phyloP scores from a whole-genome alignment of 2,888 invertebrate genomes.

The Cheiracanthium punctorium region DNA sequence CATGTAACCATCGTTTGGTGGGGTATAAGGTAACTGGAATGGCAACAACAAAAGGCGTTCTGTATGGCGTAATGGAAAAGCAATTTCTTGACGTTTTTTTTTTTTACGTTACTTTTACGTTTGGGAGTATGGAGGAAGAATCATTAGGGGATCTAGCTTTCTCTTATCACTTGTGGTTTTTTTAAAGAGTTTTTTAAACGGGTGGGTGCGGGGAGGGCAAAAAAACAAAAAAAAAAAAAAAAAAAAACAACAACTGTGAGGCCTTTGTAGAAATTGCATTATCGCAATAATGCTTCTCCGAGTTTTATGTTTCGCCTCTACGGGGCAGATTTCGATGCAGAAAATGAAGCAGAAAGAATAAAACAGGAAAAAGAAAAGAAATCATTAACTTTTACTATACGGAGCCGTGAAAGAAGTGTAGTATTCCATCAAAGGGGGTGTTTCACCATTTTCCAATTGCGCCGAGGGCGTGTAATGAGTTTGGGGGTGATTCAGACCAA shows the following conservation, averaged over 20 bases:
- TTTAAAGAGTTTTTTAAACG: not conserved
- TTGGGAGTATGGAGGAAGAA: not conserved
- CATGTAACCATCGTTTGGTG: not conserved
- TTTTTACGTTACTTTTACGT: no score
- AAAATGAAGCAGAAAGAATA: not conserved
- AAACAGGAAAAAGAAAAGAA: not conserved
- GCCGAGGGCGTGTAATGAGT: no score
- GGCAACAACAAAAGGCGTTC: not conserved
- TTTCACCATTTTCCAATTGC: no score
- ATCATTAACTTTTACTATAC: no score
- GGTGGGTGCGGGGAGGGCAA: not conserved
- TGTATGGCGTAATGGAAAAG: not conserved
- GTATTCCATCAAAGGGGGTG: no score
- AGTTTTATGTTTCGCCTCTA: not conserved
- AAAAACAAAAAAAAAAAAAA: no score
- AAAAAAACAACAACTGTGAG: no score
- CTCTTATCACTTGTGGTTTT: conserved; percentile 2
- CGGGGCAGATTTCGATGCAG: not conserved
- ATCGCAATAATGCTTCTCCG: not conserved
- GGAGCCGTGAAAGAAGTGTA: no score
- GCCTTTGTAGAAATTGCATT: not conserved
- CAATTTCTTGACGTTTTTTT: no score
- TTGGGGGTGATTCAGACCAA: no score
- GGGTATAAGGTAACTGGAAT: conserved; percentile 10
- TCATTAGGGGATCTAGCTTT: not conserved